Percentiles rank a stretch among this genome's conserved stretches.
phyloP scores from a whole-genome alignment of 30 jellyfish, hydroid and myxozoan genomes.

The Cassiopea xamachana region DNA sequence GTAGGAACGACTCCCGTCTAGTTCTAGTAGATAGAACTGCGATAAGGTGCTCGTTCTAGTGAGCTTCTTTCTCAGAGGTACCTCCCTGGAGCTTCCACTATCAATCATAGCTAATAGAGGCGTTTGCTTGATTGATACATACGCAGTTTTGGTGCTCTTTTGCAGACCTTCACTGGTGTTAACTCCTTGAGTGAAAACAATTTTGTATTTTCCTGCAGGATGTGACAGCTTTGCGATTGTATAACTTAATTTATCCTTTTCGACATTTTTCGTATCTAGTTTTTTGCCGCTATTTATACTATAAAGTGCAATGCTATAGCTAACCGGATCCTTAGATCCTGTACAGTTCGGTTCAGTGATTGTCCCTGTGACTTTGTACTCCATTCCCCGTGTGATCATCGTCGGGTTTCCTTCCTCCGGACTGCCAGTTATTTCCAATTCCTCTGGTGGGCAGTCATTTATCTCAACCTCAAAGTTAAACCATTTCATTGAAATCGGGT shows the following conservation, averaged over 20 bases:
- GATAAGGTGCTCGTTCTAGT: slow-evolving; percentile 18
- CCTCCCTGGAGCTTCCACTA: slow-evolving; percentile 61
- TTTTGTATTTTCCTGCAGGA: slow-evolving; percentile 56
- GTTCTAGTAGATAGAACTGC: slow-evolving; percentile 18
- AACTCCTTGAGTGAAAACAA: slow-evolving; percentile 19
- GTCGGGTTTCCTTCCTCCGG: slow-evolving; percentile 47
- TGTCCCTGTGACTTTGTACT: slow-evolving; percentile 58
- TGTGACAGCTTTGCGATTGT: slow-evolving; percentile 1
- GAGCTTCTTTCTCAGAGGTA: slow-evolving; percentile 60
- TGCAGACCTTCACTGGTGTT: slow-evolving; percentile 3
- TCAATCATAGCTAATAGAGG: slow-evolving; percentile 68
- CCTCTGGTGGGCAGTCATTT: slow-evolving; percentile 47
- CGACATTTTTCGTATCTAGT: slow-evolving; percentile 1
- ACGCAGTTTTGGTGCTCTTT: slow-evolving; percentile 38
- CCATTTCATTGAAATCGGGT: slow-evolving; percentile 21
- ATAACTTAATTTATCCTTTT: background rate
- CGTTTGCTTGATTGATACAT: slow-evolving; percentile 53
- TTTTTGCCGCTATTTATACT: background rate
- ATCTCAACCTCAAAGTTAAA: slow-evolving; percentile 31
- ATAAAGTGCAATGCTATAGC: slow-evolving; percentile 17
- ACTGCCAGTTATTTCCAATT: slow-evolving; percentile 61
- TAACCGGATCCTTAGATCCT: background rate
- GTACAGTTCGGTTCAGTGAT: slow-evolving; percentile 21
- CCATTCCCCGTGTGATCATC: slow-evolving; percentile 50
- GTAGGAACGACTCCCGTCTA: slow-evolving; percentile 70